phyloP scores from a whole-genome alignment of 2,888 invertebrate genomes.

The Silvanus unidentatus region DNA sequence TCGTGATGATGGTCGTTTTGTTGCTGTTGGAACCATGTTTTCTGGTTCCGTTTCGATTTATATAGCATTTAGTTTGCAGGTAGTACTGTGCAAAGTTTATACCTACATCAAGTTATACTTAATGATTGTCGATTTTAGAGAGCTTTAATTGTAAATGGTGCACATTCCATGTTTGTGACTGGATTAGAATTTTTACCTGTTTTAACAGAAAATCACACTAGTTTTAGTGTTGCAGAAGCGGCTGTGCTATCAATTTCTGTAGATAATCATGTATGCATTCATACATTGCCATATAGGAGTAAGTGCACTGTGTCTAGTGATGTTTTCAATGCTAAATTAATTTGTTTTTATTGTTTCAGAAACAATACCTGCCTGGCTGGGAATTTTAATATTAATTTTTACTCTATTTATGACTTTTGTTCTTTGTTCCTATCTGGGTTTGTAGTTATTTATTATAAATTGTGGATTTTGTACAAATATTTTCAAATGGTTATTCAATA shows the following conservation, averaged over 20 bases:
- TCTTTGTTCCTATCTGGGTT: conserved; percentile 77
- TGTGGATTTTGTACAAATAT: conserved; percentile 16
- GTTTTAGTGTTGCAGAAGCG: conserved; percentile 71
- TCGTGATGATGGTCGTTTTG: conserved; percentile 85
- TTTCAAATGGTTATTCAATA: background rate
- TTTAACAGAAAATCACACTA: conserved; percentile 62
- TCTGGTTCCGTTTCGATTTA: conserved; percentile 87
- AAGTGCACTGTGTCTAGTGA: no score
- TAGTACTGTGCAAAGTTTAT: no score
- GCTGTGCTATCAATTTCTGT: conserved; percentile 92
- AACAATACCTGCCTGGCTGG: conserved; percentile 76
- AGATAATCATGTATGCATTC: conserved; percentile 88
- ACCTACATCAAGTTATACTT: conserved; percentile 2
- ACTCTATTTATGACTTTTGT: conserved; percentile 74
- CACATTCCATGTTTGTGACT: conserved; percentile 96
- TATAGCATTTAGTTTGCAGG: conserved; percentile 86
- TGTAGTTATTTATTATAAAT: conserved; percentile 45
- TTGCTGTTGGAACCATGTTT: conserved; percentile 91
- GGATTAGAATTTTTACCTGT: conserved; percentile 88
- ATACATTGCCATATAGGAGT: conserved; percentile 78
- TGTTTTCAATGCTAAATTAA: no score
- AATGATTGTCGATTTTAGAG: conserved; percentile 51
- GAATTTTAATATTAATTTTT: conserved; percentile 66
- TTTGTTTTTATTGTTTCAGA: conserved; percentile 52
- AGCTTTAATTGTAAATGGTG: conserved; percentile 73